A percentile compares a stretch with the other conserved stretches of the same genome.
These are phyloP conservation scores for Geopemphigus sp. DNA, from an alignment of 1,140 invertebrate species.

Conservation along the genomic window DNA sequence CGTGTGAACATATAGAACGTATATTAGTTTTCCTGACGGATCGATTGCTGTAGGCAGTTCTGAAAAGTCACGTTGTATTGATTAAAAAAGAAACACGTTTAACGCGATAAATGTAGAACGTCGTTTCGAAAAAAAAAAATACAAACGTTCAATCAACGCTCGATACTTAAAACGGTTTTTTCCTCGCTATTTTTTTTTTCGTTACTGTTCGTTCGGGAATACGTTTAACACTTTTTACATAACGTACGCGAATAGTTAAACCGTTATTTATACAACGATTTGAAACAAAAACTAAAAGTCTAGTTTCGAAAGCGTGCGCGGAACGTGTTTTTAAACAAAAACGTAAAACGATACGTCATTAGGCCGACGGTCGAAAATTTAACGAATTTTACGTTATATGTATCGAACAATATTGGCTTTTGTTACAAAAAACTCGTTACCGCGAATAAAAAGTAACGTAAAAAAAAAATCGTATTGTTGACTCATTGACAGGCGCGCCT, in stretches of 20 bases:
- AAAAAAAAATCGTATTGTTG: slow-evolving; percentile 8
- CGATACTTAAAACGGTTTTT: neutral
- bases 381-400: slow-evolving; percentile 9
- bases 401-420: neutral
- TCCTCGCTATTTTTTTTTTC: neutral
- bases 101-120: neutral
- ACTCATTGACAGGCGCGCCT: neutral
- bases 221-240: neutral
- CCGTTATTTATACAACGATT: no score
- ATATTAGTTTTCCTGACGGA: neutral
- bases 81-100: neutral
- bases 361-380: neutral
- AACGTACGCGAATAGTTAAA: no score
- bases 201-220: no score
- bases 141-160: neutral
- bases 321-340: neutral
- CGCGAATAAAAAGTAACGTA: slow-evolving; percentile 13
- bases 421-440: slow-evolving; percentile 13
- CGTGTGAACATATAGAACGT: neutral
- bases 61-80: neutral
- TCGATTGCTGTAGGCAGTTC: neutral
- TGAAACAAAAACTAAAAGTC: neutral
- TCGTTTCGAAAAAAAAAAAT: neutral
- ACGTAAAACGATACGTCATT: neutral
- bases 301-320: neutral